Base-by-base conservation (phyloP, 1,140 invertebrate genomes). In the Phthorimaea operculella region DNA sequence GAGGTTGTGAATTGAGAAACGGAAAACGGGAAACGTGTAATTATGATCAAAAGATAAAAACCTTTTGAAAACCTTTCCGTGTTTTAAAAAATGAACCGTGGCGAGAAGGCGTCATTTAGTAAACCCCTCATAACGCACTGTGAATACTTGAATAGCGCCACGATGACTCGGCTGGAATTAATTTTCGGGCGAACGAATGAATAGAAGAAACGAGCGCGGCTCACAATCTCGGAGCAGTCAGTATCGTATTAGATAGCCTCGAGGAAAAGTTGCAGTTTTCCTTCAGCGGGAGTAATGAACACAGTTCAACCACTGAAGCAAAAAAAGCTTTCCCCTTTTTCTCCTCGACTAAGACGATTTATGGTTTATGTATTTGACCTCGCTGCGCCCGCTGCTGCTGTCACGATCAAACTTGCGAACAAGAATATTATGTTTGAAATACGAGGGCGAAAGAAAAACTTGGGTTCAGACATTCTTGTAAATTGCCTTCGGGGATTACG, bases 341-440 rank as follows among this genome's bases (percentile, higher is more conserved):
- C 64, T 72, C 60, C 61, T 66, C 58, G 57, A 67, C 68, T 66
- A 68, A 68, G 64, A 74, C 71, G 63, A 83, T 80, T 83, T 80
- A 80, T 78, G 59, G 72, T 73, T 79, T 79, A 83, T 83, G 70
- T 80, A 68, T 79, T 83, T 76, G 76, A 76, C 79, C 76, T 79
- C 73, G 72, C 55, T 66, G 58, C 64, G 69, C 21, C 6, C 61
- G 52, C 54, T 65, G 62, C 57, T 65, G 57, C 63, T 67, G 70
- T 80, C 74, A 71, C 65, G 70, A 75, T 72, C 70, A 68, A 78
- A 70, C 60, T 75, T 72, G 54, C 50, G 61, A 63, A 70, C 55
- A 57, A 70, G 64, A 67, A 72, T 70, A 70, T 68, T 71, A 53
- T 61, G 34, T 56, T 57, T 12, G 36, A 59, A 68, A 62, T 66